A percentile compares a stretch with the other conserved stretches of the same genome.
Conservation (phyloP, 2,113 vertebrate species). For the Irena cyanogastra region DNA sequence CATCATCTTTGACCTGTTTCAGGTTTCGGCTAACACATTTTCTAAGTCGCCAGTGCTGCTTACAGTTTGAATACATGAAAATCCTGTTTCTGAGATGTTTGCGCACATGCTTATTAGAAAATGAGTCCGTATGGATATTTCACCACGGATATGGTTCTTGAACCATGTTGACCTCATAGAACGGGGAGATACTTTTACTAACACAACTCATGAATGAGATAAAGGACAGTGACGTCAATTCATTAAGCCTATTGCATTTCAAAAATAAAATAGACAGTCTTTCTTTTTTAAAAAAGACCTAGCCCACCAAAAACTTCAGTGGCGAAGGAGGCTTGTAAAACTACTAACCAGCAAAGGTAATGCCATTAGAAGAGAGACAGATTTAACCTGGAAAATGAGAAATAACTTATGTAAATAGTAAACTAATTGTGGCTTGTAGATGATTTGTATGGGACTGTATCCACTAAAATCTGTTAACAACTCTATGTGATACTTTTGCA, state of each 20-base stretch:
- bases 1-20: slow-evolving; percentile 92
- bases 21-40: slow-evolving; percentile 98
- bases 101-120: slow-evolving; percentile 88
- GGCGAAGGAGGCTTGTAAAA: slow-evolving; percentile 80
- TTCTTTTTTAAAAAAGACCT: slow-evolving; percentile 27
- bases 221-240: slow-evolving; percentile 79
- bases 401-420: slow-evolving; percentile 91
- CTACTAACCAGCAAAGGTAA: slow-evolving; percentile 88
- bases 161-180: slow-evolving; percentile 75
- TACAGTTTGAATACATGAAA: slow-evolving; percentile 95
- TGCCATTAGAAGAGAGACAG: slow-evolving; percentile 68
- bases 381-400: slow-evolving; percentile 79
- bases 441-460: slow-evolving; percentile 81
- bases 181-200: slow-evolving; percentile 88
- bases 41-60: slow-evolving; percentile 93
- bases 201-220: slow-evolving; percentile 80
- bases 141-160: slow-evolving; percentile 85
- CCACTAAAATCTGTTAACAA: slow-evolving; percentile 89
- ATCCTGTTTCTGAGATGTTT: slow-evolving; percentile 97
- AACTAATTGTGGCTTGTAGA: slow-evolving; percentile 95
- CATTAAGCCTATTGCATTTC: slow-evolving; percentile 87
- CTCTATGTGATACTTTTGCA: slow-evolving; percentile 82
- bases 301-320: slow-evolving; percentile 66
- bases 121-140: slow-evolving; percentile 88
- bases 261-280: slow-evolving; percentile 70